Evolutionary conservation across 2,113 vertebrate genomes (phyloP), one percentile per base, ranked within the genome.

Genomic region (Muscicapa adusta): DNA sequence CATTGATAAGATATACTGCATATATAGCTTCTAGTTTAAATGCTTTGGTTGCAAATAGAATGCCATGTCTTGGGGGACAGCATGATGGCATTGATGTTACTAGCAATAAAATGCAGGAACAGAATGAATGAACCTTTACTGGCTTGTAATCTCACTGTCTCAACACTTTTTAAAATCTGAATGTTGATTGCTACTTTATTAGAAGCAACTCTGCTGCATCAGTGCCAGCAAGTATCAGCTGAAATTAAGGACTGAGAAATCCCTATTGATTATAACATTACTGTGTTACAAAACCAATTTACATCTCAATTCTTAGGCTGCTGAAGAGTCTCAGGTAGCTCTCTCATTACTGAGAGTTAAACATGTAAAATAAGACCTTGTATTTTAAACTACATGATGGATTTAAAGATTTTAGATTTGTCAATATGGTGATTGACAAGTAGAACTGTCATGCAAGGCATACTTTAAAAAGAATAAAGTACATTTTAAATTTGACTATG

Each of bases 241-340:
- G 80, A 91, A 95, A 85, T 85, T 89, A 96, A 91, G 48, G 51
- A 68, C 61, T 88, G 82, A 67, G 71, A 97, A 96, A 94, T 93
- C 66, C 42, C 18, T 83, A 91, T 86, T 90, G 95, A 97, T 97
- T 96, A 90, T 88, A 85, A 83, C n/a, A 91, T 92, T 73, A 43
- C 62, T 57, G 18, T 25, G 5, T 73, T 88, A 85, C 58, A 95
- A 89, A 96, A 47, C 17, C 68, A 68, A 94, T 86, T 84, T 93
- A 50, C 40, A 24, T 68, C 62, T 88, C 26, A 82, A 62, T 60
- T 93, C 51, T 53, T 61, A 38, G 24, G 61, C 34, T 48, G 75
- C 42, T 31, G 43, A 85, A 70, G 45, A 60, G 11, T 47, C 38
- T 92, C 54, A 80, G 43, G 45, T 81, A 94, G 14, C 34, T 84